Base-by-base conservation (phyloP, 2,888 invertebrate genomes). In the Clistopyga incitator region DNA sequence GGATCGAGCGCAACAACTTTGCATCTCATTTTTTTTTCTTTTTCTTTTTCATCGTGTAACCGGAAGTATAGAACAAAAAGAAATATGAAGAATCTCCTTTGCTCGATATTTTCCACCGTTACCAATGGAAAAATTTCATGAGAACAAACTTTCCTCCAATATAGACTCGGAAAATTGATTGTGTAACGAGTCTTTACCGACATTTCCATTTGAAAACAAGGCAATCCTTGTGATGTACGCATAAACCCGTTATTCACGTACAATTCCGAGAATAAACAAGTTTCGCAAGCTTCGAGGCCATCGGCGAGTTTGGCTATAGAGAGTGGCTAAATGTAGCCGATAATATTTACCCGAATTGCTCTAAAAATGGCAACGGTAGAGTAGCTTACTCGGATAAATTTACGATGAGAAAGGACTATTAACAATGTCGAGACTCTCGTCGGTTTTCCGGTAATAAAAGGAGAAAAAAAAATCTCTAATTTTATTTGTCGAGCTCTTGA, bases 321-420 rank as follows among this genome's bases (percentile, higher is more conserved):
- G 29, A 47, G 47, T 15, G 18, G 54, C 59, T 59, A 67, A 38
- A 61, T n/a, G 29, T 45, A 42, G 52, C 29, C 18, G 77, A 71
- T 29, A 65, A 68, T 68, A 52, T 78, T 78, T 82, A 78, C 61
- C 18, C 61, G 52, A 68, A 47, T 75, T 56, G 56, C 45, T 67
- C 64, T 34, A 78, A 72, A 67, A 61, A 67, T 68, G 45, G 54
- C n/a, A 64, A 64, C 64, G 38, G 8, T 38, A 18, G 20, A 38
- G 64, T 20, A 64, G 10, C 38, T 34, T 18, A 38, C 8, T 64
- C 18, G 15, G 38, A n/a, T 38, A 38, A 38, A 42, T 64, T 61
- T 18, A 18, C 38, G 10, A 64, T 3, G 8, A 8, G 2, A 13
- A 10, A 38, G 13, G 2, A 38, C 10, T 64, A 1, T 64, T 18